A percentile compares a stretch with the other conserved stretches of the same genome.
Conservation (phyloP, 2,797 vertebrate genomes). For the Xiphophorus birchmanni region DNA sequence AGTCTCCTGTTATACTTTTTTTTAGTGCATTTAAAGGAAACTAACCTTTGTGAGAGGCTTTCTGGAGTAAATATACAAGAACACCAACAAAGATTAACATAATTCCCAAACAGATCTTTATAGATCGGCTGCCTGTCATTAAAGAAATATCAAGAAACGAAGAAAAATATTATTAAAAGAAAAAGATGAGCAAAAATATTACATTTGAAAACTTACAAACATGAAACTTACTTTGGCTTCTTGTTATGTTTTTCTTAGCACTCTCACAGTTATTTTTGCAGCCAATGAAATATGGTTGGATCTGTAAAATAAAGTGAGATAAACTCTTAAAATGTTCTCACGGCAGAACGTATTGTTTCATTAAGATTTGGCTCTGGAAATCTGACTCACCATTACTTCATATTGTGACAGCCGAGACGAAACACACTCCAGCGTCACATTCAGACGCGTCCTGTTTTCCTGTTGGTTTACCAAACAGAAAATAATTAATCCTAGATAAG, state of each 20-base stretch:
- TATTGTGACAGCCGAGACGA: slow-evolving; percentile 44
- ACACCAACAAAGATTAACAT: slow-evolving; percentile 31
- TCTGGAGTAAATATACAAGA: slow-evolving; percentile 48
- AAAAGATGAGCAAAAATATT: not conserved
- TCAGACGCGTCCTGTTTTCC: slow-evolving; percentile 65
- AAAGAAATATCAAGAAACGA: slow-evolving; percentile 38
- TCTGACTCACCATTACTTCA: slow-evolving; percentile 64
- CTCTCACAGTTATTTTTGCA: slow-evolving; percentile 65
- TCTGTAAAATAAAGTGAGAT: slow-evolving; percentile 52
- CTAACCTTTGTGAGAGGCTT: slow-evolving; percentile 61
- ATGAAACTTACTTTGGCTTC: slow-evolving; percentile 51
- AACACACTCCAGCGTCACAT: slow-evolving; percentile 63
- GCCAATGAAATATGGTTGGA: slow-evolving; percentile 73
- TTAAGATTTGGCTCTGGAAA: not conserved
- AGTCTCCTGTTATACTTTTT: not conserved
- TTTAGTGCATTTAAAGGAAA: not conserved
- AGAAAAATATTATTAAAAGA: not conserved
- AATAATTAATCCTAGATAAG: not conserved
- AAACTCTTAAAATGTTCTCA: not conserved
- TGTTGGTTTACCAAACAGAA: slow-evolving; percentile 36
- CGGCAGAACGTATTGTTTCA: accelerated
- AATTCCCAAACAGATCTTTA: slow-evolving; percentile 41
- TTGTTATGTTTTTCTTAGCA: slow-evolving; percentile 18
- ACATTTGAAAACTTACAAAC: not conserved
- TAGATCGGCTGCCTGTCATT: slow-evolving; percentile 1